These are phyloP conservation scores for Lordiphosa collinella DNA, from an alignment of 1,140 invertebrate species.

Conservation along the genomic window DNA sequence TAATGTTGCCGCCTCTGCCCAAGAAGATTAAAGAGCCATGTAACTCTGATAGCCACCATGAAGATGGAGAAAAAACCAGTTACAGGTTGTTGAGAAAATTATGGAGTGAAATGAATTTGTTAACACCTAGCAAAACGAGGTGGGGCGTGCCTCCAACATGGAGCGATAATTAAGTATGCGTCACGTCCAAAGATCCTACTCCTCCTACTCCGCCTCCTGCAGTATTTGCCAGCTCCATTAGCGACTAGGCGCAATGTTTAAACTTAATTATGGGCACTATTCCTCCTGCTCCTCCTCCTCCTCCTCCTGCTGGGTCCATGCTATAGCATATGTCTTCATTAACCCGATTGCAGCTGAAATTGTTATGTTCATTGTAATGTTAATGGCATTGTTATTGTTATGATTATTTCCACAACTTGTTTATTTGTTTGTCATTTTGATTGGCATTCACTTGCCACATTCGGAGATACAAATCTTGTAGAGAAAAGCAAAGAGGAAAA, in stretches of 20 bases:
- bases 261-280: constrained; percentile 49
- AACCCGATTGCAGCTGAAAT: constrained; percentile 27
- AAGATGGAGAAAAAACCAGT: constrained; percentile 50
- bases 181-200: constrained; percentile 34
- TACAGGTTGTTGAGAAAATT: constrained; percentile 54
- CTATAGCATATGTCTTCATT: constrained; percentile 56
- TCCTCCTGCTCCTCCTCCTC: background rate
- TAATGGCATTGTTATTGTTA: constrained; percentile 65
- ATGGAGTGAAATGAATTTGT: constrained; percentile 76
- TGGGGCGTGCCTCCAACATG: constrained; percentile 46
- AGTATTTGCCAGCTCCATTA: constrained; percentile 58
- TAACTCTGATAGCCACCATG: constrained; percentile 59
- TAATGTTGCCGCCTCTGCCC: constrained; percentile 68
- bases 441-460: constrained; percentile 75
- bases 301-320: constrained; percentile 1
- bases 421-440: constrained; percentile 68
- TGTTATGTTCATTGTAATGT: constrained; percentile 51
- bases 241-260: constrained; percentile 58
- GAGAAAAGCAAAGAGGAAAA: constrained; percentile 12
- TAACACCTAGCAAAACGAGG: constrained; percentile 61
- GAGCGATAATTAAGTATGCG: constrained; percentile 63
- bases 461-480: constrained; percentile 39
- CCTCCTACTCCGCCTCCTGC: background rate
- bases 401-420: constrained; percentile 43
- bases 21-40: constrained; percentile 62